Evolutionary conservation across 92 coral and sea anemone genomes (phyloP), one percentile per base, ranked within the genome.

Genomic region (Plumapathes pennacea): DNA sequence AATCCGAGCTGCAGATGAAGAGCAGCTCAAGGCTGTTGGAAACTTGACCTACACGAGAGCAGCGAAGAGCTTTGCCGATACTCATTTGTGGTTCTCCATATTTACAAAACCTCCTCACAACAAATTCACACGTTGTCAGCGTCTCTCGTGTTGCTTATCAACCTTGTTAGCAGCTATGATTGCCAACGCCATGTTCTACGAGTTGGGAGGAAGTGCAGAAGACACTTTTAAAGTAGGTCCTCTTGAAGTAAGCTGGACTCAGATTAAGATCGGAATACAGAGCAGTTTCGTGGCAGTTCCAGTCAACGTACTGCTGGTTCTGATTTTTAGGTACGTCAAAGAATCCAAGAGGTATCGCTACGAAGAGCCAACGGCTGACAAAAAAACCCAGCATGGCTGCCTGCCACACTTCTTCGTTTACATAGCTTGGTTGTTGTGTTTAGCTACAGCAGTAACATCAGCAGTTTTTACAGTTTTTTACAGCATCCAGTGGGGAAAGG

Each of bases 281-380:
- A 74, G 94, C 46, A 83, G 94, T 26, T 60, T 89, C 11, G 84
- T 89, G 11, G 77, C 88, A 20, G 59, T 88, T 50, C 96, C 96
- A 2, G 88, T 85, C 5, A 85, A 69, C 22, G 67, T 89, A 5
- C 22, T 85, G 10, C 77, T 87, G 15, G 92, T 89, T 5, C 58
- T 80, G 36, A 74, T 89, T 41, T 89, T 89, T 29, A 80, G 81
- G 52, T 83, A 76, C 67, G 64, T 77, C 46, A 88, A 73, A 44
- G n/a, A n/a, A n/a, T n/a, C n/a, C n/a, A n/a, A n/a, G n/a, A n/a
- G n/a, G n/a, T n/a, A n/a, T n/a, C n/a, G n/a, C n/a, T n/a, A n/a
- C n/a, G n/a, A n/a, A n/a, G 45, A 17, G 10, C 28, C 72, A 0
- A 26, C 43, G 21, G 4, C 17, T 7, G 51, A 48, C 2, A 8